These are phyloP conservation scores for Ophioninae sp. DNA, from an alignment of 2,888 invertebrate species.

Conservation along the genomic window DNA sequence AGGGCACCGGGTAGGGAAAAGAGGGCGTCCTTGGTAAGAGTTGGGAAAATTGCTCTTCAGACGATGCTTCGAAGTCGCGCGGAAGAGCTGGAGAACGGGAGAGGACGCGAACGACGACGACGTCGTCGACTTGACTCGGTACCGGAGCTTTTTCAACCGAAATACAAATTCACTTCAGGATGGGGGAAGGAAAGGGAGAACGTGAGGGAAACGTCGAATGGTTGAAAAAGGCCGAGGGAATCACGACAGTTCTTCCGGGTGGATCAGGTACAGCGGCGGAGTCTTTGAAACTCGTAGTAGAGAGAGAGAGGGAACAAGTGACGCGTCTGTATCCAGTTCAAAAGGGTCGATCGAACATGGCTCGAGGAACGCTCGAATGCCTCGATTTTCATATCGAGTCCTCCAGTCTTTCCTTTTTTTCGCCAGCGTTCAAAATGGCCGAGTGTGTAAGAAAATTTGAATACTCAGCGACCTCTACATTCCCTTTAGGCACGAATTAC, in stretches of 20 bases:
- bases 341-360: background rate
- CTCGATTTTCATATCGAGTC: background rate
- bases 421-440: background rate
- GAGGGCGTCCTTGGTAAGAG: constrained; percentile 44
- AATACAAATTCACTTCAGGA: constrained; percentile 57
- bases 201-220: background rate
- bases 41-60: constrained; percentile 70
- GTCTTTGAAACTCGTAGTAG: background rate
- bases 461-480: background rate
- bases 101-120: constrained; percentile 32
- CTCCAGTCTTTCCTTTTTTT: background rate
- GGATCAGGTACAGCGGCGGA: background rate
- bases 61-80: constrained; percentile 64
- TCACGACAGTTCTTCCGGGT: constrained; percentile 24
- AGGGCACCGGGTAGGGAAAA: constrained; percentile 28
- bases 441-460: constrained; percentile 1
- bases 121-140: constrained; percentile 34
- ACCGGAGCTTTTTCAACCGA: constrained; percentile 41
- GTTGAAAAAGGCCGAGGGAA: constrained; percentile 37
- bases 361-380: background rate
- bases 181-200: constrained; percentile 7
- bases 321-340: constrained; percentile 1
- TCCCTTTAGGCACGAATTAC: background rate
- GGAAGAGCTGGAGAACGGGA: constrained; percentile 52
- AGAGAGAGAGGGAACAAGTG: background rate